Percentiles rank a stretch among this genome's conserved stretches.
Evolutionary conservation across 2,113 vertebrate species (phyloP).

Genomic region (Dolichallabes microphthalmus): DNA sequence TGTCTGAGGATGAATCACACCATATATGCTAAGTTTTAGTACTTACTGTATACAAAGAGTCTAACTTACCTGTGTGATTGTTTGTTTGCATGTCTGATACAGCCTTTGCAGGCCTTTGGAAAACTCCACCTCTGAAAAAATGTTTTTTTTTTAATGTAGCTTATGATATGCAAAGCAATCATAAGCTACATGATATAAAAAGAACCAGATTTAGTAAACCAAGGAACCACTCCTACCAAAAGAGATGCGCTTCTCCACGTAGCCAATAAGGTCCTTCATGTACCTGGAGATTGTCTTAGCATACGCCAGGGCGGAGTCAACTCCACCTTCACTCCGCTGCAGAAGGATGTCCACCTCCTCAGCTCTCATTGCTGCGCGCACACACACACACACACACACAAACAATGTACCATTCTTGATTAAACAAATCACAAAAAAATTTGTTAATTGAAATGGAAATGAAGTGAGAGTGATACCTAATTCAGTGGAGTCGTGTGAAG

Average conservation of each 20-base stretch:
- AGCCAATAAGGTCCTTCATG: slow-evolving; percentile 89
- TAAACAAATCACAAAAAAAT: neutral
- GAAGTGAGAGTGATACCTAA: slow-evolving; percentile 22
- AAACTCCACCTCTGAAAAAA: slow-evolving; percentile 91
- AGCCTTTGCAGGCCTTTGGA: slow-evolving; percentile 89
- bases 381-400: slow-evolving; percentile 48
- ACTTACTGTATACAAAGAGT: neutral
- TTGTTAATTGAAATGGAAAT: neutral
- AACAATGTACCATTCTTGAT: neutral
- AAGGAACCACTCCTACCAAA: slow-evolving; percentile 72
- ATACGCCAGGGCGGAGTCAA: slow-evolving; percentile 85
- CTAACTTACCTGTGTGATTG: slow-evolving; percentile 76
- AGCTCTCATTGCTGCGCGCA: slow-evolving; percentile 53
- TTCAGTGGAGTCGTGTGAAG: slow-evolving; percentile 44
- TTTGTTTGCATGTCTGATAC: slow-evolving; percentile 84
- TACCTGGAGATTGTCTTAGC: slow-evolving; percentile 92
- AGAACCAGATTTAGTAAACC: neutral
- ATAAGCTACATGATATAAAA: neutral
- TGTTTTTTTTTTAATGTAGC: too few species aligned
- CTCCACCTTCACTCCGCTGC: slow-evolving; percentile 88
- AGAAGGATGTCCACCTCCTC: slow-evolving; percentile 89
- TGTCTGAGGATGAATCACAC: neutral
- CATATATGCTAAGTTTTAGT: neutral
- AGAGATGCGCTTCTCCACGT: slow-evolving; percentile 82
- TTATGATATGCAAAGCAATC: neutral